Evolutionary conservation across 2,797 vertebrate genomes (phyloP), one percentile per base, ranked within the genome.

Genomic region (Pterois miles): DNA sequence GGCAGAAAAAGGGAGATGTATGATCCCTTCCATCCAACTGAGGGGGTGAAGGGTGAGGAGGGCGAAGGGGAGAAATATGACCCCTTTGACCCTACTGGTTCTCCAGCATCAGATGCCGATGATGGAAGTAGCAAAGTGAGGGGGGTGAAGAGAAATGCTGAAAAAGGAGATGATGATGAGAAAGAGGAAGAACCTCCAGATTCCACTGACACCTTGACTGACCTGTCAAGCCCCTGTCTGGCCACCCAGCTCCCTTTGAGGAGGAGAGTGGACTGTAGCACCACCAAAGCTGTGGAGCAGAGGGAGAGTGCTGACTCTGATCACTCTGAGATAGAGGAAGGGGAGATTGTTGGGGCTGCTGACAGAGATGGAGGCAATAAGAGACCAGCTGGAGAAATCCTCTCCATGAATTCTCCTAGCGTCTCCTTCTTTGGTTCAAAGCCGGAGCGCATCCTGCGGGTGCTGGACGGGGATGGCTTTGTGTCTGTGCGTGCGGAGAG

Each of bases 31-130:
- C 95, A 96, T 81, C 96, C 97, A 8, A 97, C 96, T 0, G 96
- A 97, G 1, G 93, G 90, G 10, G 85, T 52, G 18, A 80, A 92
- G 1, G 94, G 82, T 0, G 94, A 95, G 0, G 94, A 94, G 3
- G 88, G 88, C 3, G 95, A 96, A 1, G 96, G 95, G 50, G 97
- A 99, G 82, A 99, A 98, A 72, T 99, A 98, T 22, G 98, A 99
- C 84, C 98, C 98, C 1, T 98, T 99, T 58, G 97, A 98, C 63
- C 98, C 98, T n/a, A 99, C 98, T 0, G 97, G 97, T 50, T 98
- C 98, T 71, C 97, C 93, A 83, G 96, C 86, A 76, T 97, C 63
- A 79, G 96, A 65, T 9, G 22, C 36, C 0, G 78, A 88, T 20
- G 86, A 86, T 10, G 65, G 53, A 7, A 65, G 63, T 18, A 52